Evolutionary conservation across 2,888 invertebrate species (phyloP), one percentile per base, ranked within the genome.

Genomic region (Dasypolia templi): DNA sequence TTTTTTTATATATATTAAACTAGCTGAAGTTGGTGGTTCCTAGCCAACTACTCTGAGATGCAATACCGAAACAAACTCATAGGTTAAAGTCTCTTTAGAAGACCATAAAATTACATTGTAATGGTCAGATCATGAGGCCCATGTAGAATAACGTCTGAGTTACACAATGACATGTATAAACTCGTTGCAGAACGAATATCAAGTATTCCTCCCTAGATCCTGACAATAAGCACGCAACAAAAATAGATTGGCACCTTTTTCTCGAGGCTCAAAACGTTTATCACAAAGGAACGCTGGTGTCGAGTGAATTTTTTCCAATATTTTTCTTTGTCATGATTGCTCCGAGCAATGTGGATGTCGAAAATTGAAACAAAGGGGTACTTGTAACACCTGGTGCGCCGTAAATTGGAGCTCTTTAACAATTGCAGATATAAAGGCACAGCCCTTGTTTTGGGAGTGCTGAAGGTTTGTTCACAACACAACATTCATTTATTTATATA

Each of bases 241-340:
- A 80, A 78, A 75, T 58, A 61, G 55, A 78, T 75, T 71, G 64
- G 17, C 42, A 39, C 67, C 59, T 73, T 77, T 55, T 62, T 42
- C 49, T 72, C 58, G 70, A 65, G 65, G 65, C 63, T 62, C 69
- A 61, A 71, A 75, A 81, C 81, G 76, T 84, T 78, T 75, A 71
- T 68, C 69, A 75, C 79, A 84, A 81, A 77, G 64, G 26, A 82
- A 79, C 17, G 51, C 58, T 68, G 14, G 58, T 51, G 46, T 0
- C 53, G 55, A 59, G 79, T 51, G 51, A 62, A 65, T 70, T 83
- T 86, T 86, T 77, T 79, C 65, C 75, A 86, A 84, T 81, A 86
- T 81, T 71, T 77, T 65, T 69, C 46, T 67, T 53, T 66, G 29
- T 44, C 64, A 66, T 86, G 81, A 84, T 86, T 85, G 81, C 55